Base-by-base conservation (phyloP, 2,113 vertebrate genomes). In the Phrynocephalus versicolor region DNA sequence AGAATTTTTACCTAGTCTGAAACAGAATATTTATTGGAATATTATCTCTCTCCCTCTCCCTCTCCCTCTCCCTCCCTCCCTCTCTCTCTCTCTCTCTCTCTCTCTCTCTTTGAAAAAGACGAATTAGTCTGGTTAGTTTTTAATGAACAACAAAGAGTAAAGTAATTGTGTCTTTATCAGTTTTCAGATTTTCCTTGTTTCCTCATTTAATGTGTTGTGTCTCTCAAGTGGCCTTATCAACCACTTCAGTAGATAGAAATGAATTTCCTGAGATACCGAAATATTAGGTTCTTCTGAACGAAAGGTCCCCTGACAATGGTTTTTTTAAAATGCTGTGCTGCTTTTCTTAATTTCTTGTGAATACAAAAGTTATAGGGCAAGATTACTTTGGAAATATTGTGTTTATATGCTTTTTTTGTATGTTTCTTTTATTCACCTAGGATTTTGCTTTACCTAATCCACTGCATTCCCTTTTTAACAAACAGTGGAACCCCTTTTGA, bases 1-100 rank as follows among this genome's bases (percentile, higher is more conserved):
- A 71, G 79, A 84, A 81, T 67, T 88, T 86, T 84, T 30, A 41
- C 71, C 60, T 80, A 85, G 2, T 39, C 45, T 67, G 85, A 88
- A 91, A 90, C 78, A 60, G 1, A 92, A 92, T 93, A 92, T 87
- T 92, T 91, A 91, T 45, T 94, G 60, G 87, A 92, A 91, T 92
- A 86, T 93, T 90, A 90, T 93, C 89, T 94, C 92, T 73, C n/a
- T n/a, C n/a, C n/a, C n/a, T n/a, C n/a, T n/a, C n/a, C n/a, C n/a
- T n/a, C n/a, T n/a, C n/a, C n/a, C n/a, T n/a, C n/a, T n/a, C n/a
- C n/a, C n/a, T n/a, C n/a, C n/a, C n/a, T n/a, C n/a, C n/a, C n/a
- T n/a, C n/a, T n/a, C n/a, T n/a, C n/a, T n/a, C n/a, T n/a, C n/a
- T n/a, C n/a, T n/a, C n/a, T n/a, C n/a, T n/a, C n/a, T n/a, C n/a